Conservation (phyloP, 2,797 vertebrate species). For the Rhinichthys osculus region DNA sequence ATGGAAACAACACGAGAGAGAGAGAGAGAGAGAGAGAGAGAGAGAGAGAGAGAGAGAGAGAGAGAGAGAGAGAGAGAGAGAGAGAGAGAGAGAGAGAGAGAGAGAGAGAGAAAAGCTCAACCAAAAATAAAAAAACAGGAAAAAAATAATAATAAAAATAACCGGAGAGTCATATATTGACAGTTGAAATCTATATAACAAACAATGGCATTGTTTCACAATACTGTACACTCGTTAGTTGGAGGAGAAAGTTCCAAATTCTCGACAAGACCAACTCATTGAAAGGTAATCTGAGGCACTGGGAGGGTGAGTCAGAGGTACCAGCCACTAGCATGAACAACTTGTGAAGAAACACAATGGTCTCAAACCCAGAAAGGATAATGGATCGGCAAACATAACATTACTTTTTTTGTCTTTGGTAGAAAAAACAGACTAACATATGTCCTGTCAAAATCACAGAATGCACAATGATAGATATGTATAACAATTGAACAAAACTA, state of each 20-base stretch:
- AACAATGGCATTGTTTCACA: slow-evolving; percentile 75
- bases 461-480: slow-evolving; percentile 70
- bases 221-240: slow-evolving; percentile 76
- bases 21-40: slow-evolving; percentile 76
- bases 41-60: slow-evolving; percentile 62
- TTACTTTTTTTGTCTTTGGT: slow-evolving; percentile 90
- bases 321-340: slow-evolving; percentile 81
- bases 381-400: slow-evolving; percentile 68
- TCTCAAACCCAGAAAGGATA: slow-evolving; percentile 68
- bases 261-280: slow-evolving; percentile 78
- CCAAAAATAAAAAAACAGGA: slow-evolving; percentile 72
- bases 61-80: slow-evolving; percentile 80
- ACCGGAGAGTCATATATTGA: slow-evolving; percentile 84
- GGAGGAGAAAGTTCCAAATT: slow-evolving; percentile 63
- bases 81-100: slow-evolving; percentile 78
- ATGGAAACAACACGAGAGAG: slow-evolving; percentile 60
- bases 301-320: slow-evolving; percentile 87
- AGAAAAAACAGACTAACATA: slow-evolving; percentile 81
- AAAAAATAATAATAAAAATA: slow-evolving; percentile 73
- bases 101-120: slow-evolving; percentile 63
- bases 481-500: slow-evolving; percentile 60
- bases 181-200: slow-evolving; percentile 71
- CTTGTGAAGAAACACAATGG: slow-evolving; percentile 72
- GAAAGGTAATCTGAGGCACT: slow-evolving; percentile 86
- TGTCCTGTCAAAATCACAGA: slow-evolving; percentile 79